Evolutionary conservation across 2,113 vertebrate genomes (phyloP).

Genomic region (Hypomesus transpacificus): DNA sequence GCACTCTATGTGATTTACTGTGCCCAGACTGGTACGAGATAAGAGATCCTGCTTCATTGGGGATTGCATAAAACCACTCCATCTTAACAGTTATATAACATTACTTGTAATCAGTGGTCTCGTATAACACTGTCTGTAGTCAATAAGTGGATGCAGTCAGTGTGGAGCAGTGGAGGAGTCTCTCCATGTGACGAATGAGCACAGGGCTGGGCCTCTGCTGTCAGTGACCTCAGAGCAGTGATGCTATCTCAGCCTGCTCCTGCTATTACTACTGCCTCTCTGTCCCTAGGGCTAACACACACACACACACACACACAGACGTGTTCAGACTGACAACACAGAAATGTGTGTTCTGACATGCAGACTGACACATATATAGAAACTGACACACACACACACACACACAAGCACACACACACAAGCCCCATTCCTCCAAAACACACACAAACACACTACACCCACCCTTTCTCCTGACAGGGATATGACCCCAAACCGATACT

Average conservation of each 20-base stretch:
- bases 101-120: slow-evolving; percentile 26
- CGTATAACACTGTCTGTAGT: slow-evolving; percentile 61
- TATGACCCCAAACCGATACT: slow-evolving; percentile 66
- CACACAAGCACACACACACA: background rate
- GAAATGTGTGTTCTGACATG: slow-evolving; percentile 11
- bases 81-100: slow-evolving; percentile 61
- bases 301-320: slow-evolving; percentile 30
- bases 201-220: slow-evolving; percentile 62
- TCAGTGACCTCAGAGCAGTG: slow-evolving; percentile 61
- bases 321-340: slow-evolving; percentile 35
- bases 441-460: slow-evolving; percentile 19
- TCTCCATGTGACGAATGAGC: slow-evolving; percentile 64
- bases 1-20: background rate
- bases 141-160: slow-evolving; percentile 56
- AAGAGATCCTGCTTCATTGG: background rate
- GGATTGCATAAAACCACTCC: background rate
- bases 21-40: background rate
- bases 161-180: slow-evolving; percentile 55
- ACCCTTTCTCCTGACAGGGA: slow-evolving; percentile 55
- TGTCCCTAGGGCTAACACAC: slow-evolving; percentile 49
- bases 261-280: slow-evolving; percentile 62
- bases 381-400: slow-evolving; percentile 17
- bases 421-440: slow-evolving; percentile 5
- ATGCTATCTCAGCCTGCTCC: slow-evolving; percentile 65
- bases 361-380: slow-evolving; percentile 10